Percentiles rank a stretch among this genome's conserved stretches.
Conservation (phyloP, 2,797 vertebrate genomes). For the Microctenopoma stevenorrisi region DNA sequence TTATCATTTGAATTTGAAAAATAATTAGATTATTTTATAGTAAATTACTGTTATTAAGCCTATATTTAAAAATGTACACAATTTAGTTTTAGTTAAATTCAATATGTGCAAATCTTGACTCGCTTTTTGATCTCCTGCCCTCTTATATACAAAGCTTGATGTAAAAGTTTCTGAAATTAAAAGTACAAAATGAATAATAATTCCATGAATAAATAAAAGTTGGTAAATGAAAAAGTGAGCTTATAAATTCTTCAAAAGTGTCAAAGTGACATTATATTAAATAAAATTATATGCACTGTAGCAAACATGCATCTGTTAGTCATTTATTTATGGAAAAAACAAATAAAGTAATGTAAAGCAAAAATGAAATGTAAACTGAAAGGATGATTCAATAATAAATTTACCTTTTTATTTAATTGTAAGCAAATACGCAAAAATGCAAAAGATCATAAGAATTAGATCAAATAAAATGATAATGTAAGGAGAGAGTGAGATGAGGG, state of each 20-base stretch:
- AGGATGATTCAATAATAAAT: constrained; percentile 54
- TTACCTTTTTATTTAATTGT: constrained; percentile 16
- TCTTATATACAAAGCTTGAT: constrained; percentile 14
- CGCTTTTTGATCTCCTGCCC: constrained; percentile 26
- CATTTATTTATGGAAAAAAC: constrained; percentile 91
- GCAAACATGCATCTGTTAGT: constrained; percentile 38
- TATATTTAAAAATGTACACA: neutral
- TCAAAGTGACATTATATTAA: constrained; percentile 35
- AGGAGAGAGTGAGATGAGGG: constrained; percentile 62
- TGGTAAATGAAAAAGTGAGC: constrained; percentile 14
- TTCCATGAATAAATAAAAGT: constrained; percentile 32
- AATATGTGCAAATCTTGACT: constrained; percentile 6
- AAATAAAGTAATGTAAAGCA: constrained; percentile 1
- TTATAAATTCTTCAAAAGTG: constrained; percentile 2
- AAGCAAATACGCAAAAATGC: neutral
- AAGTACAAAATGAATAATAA: constrained; percentile 14
- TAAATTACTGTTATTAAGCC: neutral
- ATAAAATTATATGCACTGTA: neutral
- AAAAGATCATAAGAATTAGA: constrained; percentile 1
- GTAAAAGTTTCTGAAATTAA: neutral
- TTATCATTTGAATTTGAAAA: neutral
- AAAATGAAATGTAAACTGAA: constrained; percentile 11
- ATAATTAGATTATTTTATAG: neutral
- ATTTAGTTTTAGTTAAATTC: neutral
- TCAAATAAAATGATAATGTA: constrained; percentile 20